Conservation (phyloP, 2,797 vertebrate species). For the Anisognathus igniventris region DNA sequence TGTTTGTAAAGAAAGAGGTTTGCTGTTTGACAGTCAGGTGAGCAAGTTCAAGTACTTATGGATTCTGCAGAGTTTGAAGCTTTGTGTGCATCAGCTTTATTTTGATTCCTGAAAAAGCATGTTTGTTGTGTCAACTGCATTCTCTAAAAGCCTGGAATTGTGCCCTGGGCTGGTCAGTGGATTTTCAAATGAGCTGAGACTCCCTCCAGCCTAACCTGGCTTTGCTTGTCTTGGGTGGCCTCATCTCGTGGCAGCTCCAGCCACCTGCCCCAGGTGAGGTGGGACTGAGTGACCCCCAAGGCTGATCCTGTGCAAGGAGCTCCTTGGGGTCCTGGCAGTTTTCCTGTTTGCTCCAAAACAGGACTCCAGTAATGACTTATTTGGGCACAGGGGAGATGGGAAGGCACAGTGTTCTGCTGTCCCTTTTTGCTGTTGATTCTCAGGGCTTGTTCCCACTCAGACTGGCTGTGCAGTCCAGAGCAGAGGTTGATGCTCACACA, state of each 20-base stretch:
- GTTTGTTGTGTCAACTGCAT: neutral
- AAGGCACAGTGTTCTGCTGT: neutral
- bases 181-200: neutral
- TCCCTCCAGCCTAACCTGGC: neutral
- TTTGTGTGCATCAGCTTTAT: neutral
- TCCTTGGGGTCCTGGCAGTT: neutral
- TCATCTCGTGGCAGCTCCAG: neutral
- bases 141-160: neutral
- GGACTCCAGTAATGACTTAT: neutral
- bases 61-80: neutral
- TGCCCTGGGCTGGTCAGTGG: neutral
- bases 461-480: neutral
- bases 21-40: neutral
- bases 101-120: neutral
- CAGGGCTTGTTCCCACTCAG: neutral
- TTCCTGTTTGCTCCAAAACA: neutral
- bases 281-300: accelerated
- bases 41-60: neutral
- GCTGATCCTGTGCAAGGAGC: neutral
- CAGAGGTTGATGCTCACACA: neutral
- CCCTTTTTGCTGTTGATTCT: neutral
- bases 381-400: neutral
- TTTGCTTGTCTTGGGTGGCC: neutral
- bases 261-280: neutral
- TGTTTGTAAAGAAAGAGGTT: neutral